Base-by-base conservation (phyloP, 2,797 vertebrate genomes). In the Heliangelus exortis region DNA sequence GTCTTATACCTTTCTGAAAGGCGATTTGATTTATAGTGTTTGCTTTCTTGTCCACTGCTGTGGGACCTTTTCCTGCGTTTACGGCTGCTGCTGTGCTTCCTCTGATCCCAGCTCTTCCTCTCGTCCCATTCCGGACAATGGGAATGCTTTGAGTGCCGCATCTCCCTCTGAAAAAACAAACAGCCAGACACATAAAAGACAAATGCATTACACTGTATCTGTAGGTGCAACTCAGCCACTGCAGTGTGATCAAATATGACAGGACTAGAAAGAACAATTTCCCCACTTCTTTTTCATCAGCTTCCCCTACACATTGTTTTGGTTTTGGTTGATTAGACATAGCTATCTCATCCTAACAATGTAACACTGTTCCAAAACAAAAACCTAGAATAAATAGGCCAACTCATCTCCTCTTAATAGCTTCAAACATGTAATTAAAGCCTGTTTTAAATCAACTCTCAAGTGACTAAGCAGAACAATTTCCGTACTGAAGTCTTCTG, bases 21-120 rank as follows among this genome's bases (percentile, higher is more conserved):
- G 91, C 97, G 97, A 89, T 76, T 96, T 84, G 96, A 78, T 97
- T 98, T 98, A 89, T 98, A 98, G 83, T 97, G 98, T 63, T 98
- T 98, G 93, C 99, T 99, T 93, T 99, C 99, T 65, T 98, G 98
- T 63, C 98, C 99, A 29, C 99, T 99, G 97, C 99, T 99, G 81
- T 98, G 98, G 5, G 99, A 99, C 81, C 97, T 97, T 84, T 97
- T 98, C 62, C 97, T 98, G 50, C 98, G 97, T 67, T 99, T 99
- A 34, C 96, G 98, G 96, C 95, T 96, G 96, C 95, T 98, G 39
- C 98, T 98, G 94, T 98, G 98, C 88, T 98, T 98, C 87, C 96
- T 97, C 41, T 98, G 98, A 75, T 97, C 98, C 98, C 98, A 98
- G 95, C 98, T 98, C 95, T 97, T 97, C 45, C 98, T 98, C 82